Percentiles rank a stretch among this genome's conserved stretches.
Conservation (phyloP, 2,797 vertebrate genomes). For the Australoheros facetus region DNA sequence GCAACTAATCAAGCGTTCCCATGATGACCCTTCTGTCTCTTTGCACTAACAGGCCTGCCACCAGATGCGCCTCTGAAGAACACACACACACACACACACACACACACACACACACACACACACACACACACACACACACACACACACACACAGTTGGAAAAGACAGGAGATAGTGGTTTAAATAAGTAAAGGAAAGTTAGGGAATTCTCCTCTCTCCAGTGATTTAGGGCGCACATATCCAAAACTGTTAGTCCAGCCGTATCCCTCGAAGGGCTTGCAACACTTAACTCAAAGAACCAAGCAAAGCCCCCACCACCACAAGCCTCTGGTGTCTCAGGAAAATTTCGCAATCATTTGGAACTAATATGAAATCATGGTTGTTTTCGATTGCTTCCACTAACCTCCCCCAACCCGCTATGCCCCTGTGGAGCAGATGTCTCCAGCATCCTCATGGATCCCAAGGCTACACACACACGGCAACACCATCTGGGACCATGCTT, state of each 20-base stretch:
- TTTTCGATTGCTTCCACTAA: slow-evolving; percentile 68
- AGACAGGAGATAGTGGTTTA: slow-evolving; percentile 56
- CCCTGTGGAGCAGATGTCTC: slow-evolving; percentile 83
- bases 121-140: slow-evolving; percentile 21
- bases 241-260: slow-evolving; percentile 31
- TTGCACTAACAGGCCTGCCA: slow-evolving; percentile 82
- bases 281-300: slow-evolving; percentile 58
- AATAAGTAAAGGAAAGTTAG: slow-evolving; percentile 59
- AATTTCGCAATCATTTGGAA: slow-evolving; percentile 76
- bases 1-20: slow-evolving; percentile 81
- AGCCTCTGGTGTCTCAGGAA: slow-evolving; percentile 64
- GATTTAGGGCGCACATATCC: slow-evolving; percentile 62
- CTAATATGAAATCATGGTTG: slow-evolving; percentile 73
- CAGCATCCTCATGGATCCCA: slow-evolving; percentile 76
- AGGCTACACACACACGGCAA: slow-evolving; percentile 79
- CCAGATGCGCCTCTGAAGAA: slow-evolving; percentile 80
- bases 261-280: slow-evolving; percentile 44
- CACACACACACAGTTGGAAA: slow-evolving; percentile 33
- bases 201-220: slow-evolving; percentile 49
- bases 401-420: slow-evolving; percentile 54
- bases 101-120: slow-evolving; percentile 6
- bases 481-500: slow-evolving; percentile 82
- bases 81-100: slow-evolving; percentile 34
- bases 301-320: slow-evolving; percentile 46
- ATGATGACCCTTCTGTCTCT: slow-evolving; percentile 82